Base-by-base conservation (phyloP, 2,797 vertebrate genomes). In the Gorsachius magnificus region DNA sequence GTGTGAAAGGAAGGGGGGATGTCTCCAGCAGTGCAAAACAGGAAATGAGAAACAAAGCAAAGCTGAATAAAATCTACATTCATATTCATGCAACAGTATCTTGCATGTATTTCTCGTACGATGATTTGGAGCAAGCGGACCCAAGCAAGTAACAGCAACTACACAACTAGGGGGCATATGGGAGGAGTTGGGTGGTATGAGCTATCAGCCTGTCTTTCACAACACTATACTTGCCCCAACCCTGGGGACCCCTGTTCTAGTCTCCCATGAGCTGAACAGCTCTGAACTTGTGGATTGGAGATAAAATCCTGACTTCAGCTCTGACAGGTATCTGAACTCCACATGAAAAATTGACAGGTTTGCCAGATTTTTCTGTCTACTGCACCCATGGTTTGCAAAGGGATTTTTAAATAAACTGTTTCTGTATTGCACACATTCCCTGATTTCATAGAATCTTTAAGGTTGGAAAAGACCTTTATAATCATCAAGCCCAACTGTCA, bases 211-310 rank as follows among this genome's bases (percentile, higher is more conserved):
- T 83, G 21, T 35, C 24, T 60, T 70, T 43, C 24, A 22, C 14
- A 41, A 22, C 6, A 45, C 19, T 45, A 2, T 8, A n/a, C 0
- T 4, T 48, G 16, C 9, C 13, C 6, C 14, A 45, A 10, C 22
- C 24, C 19, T 33, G 14, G 6, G 16, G 10, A 36, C 5, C 5
- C 1, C 1, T 1, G 0, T 57, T 70, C 29, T 45, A 35, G 25
- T 53, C 22, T 85, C 12, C 31, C 2, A 3, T 11, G 16, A 94
- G 16, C 28, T 45, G 17, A 81, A 45, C 17, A 75, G 66, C n/a
- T 86, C 43, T 45, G 46, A 81, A 75, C 4, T 5, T 51, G 28
- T 33, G 83, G 33, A 3, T 85, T 61, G 38, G 3, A 63, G 28
- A 53, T 7, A 80, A 93, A 92, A 64, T 9, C 16, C 12, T 36